Evolutionary conservation across 30 jellyfish, hydroid and myxozoan genomes (phyloP).

Genomic region (Cassiopea xamachana): DNA sequence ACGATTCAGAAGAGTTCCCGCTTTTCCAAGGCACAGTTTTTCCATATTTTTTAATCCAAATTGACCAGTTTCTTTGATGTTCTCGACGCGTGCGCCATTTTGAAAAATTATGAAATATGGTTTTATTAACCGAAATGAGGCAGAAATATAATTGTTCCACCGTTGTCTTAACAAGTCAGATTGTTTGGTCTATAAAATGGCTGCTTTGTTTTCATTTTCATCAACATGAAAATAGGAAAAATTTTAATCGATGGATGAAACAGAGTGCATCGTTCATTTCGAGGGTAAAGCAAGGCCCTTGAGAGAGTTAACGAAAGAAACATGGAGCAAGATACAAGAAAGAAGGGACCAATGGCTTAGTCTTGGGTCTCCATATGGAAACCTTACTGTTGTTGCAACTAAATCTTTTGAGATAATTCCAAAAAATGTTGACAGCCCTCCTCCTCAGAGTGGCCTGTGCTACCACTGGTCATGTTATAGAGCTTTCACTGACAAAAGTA

Average conservation of each 20-base stretch:
- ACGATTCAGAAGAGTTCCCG: conserved; percentile 14
- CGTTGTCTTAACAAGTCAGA: background rate
- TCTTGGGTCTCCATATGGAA: background rate
- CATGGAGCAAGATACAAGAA: conserved; percentile 11
- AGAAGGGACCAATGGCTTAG: conserved; percentile 10
- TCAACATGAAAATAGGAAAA: background rate
- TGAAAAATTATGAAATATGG: no score
- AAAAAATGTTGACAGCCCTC: conserved; percentile 4
- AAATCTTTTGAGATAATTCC: background rate
- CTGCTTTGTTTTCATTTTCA: background rate
- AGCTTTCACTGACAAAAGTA: conserved; percentile 1
- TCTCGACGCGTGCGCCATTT: conserved; percentile 11
- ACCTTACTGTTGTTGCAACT: background rate
- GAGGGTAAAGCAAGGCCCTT: conserved; percentile 3
- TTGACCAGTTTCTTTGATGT: background rate
- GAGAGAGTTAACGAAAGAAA: conserved; percentile 3
- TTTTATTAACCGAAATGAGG: no score
- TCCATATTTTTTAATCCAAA: background rate
- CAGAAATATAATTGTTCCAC: no score
- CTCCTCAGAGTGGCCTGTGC: no score
- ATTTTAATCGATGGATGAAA: background rate
- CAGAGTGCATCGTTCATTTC: conserved; percentile 5
- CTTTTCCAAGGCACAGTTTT: conserved; percentile 13
- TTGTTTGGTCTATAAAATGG: conserved; percentile 5
- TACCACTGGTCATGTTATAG: background rate